Evolutionary conservation across 2,888 invertebrate species (phyloP), one percentile per base, ranked within the genome.

Genomic region (Hypolimnas misippus): DNA sequence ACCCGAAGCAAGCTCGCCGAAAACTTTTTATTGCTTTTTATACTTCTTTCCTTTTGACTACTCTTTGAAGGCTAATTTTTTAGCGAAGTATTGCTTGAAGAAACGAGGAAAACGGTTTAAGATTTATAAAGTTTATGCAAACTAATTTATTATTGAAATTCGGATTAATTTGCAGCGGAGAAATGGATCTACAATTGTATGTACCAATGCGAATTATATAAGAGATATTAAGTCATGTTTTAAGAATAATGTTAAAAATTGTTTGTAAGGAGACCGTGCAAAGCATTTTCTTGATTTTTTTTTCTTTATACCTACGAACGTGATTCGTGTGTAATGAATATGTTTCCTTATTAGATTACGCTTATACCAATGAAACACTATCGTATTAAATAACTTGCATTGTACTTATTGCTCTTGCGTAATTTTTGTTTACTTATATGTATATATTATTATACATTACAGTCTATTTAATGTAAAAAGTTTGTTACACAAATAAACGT

Each of bases 1-100:
- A 81, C 77, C 76, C 76, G 73, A 72, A 76, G 77, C 78, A 77
- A 78, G 76, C 74, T 75, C 76, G 74, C 73, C 73, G 72, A 68
- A 71, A 67, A 70, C 65, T 67, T 70, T 71, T 75, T 68, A 71
- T 70, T 71, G 65, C 67, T 68, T 68, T 66, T 69, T 46, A 46
- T 68, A 70, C 62, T 70, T 73, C 70, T 67, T 70, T 64, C 67
- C 59, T 64, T 46, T 44, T 63, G 67, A 57, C 61, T 69, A 64
- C 67, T 69, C 69, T 66, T 66, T 55, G 57, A 61, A 49, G 25
- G 40, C 51, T 54, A 59, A 56, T 60, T 51, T 50, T 49, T 52
- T 19, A 38, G 10, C 31, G 53, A 54, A 46, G 46, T 53, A 46
- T 14, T 29, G 2, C 16, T 49, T 14, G 2, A 29, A 14, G 16